Evolutionary conservation across 1,140 invertebrate species (phyloP).

Genomic region (Lamellibrachia luymesi): DNA sequence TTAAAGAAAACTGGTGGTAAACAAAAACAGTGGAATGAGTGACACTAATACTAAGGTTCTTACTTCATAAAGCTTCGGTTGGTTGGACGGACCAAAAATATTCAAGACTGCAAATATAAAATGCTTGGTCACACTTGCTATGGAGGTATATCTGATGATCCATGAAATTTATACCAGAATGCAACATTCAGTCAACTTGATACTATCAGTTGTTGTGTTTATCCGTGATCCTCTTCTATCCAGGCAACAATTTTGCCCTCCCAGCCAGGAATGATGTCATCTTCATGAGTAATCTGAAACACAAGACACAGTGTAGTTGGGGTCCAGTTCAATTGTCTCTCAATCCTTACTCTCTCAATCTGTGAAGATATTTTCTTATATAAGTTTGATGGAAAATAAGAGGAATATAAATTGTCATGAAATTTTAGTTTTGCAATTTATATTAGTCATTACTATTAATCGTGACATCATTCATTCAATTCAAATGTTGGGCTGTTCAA

Average conservation of each 20-base stretch:
- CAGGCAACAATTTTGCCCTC: conserved; percentile 62
- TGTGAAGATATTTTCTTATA: no score
- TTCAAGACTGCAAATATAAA: not conserved
- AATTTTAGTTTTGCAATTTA: no score
- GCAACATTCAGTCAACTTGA: not conserved
- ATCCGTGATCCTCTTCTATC: conserved; percentile 51
- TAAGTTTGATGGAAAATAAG: no score
- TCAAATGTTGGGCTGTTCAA: no score
- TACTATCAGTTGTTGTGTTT: not conserved
- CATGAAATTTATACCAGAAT: not conserved
- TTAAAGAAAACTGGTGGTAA: not conserved
- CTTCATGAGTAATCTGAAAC: conserved; percentile 55
- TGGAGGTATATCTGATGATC: not conserved
- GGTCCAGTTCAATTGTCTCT: no score
- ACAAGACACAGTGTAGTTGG: not conserved
- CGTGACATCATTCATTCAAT: no score
- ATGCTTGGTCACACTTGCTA: not conserved
- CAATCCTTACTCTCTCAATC: no score
- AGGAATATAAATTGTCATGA: no score
- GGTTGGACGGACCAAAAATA: not conserved
- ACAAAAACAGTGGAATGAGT: not conserved
- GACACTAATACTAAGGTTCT: not conserved
- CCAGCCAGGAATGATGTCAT: conserved; percentile 59
- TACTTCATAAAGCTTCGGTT: not conserved
- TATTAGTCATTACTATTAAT: no score